These are phyloP conservation scores for Orchestia grillus DNA, from an alignment of 1,140 invertebrate genomes.

Conservation along the genomic window DNA sequence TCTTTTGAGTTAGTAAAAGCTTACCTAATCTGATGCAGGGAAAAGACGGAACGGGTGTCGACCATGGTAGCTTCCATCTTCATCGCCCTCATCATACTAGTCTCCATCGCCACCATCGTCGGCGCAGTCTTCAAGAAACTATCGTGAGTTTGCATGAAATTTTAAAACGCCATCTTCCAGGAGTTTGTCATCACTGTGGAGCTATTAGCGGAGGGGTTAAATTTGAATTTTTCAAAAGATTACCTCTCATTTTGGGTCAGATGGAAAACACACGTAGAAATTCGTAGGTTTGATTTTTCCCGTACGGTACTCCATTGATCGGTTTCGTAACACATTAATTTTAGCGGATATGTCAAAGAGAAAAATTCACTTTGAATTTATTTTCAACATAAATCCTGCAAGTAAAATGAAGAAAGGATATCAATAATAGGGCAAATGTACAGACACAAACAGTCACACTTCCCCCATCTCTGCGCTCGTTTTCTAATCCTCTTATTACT, in stretches of 20 bases:
- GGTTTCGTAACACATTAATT: background rate
- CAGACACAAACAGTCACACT: background rate
- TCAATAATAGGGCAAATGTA: too few relatives aligned
- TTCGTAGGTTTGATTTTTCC: background rate
- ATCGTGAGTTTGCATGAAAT: background rate
- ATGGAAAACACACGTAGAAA: background rate
- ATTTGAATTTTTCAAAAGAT: background rate
- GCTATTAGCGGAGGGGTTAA: background rate
- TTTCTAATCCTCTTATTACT: background rate
- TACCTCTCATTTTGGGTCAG: background rate
- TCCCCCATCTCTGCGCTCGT: background rate
- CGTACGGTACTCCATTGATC: background rate
- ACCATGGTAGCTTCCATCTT: background rate
- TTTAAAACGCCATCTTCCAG: background rate
- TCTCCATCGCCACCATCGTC: slow-evolving; percentile 12
- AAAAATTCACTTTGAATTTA: background rate
- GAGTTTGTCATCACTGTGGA: background rate
- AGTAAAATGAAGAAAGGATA: background rate
- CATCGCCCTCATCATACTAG: background rate
- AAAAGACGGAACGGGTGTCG: background rate
- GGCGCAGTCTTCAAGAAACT: slow-evolving; percentile 20
- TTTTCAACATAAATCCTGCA: background rate
- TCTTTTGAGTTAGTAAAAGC: background rate
- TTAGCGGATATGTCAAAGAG: background rate
- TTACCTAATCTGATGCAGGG: background rate